phyloP scores from a whole-genome alignment of 1,140 invertebrate genomes.

The Drosophila tsacasi region DNA sequence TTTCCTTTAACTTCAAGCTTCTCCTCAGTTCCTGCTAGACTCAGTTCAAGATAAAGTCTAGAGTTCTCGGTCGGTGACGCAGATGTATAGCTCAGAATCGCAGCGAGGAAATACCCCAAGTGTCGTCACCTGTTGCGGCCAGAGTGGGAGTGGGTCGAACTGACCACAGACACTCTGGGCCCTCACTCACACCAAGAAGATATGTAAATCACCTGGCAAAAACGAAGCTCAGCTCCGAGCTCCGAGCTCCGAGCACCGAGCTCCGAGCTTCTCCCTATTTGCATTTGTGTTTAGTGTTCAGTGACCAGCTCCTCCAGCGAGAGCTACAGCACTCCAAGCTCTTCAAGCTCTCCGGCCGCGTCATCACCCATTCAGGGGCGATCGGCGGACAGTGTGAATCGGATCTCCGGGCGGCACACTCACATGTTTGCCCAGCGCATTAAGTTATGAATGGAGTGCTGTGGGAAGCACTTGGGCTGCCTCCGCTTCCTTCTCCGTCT shows the following conservation, averaged over 20 bases:
- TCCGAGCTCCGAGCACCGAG: neutral
- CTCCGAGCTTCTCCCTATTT: constrained; percentile 16
- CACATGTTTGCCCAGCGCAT: constrained; percentile 38
- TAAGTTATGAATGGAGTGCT: constrained; percentile 41
- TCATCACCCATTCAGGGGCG: constrained; percentile 33
- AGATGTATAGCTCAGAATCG: neutral
- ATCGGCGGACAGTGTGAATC: neutral
- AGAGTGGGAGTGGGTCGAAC: constrained; percentile 39
- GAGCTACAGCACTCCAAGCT: neutral
- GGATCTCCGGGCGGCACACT: constrained; percentile 26
- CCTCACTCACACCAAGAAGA: neutral
- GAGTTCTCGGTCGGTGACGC: neutral
- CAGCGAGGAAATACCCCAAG: constrained; percentile 21
- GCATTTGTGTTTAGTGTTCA: constrained; percentile 27
- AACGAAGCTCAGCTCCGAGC: neutral
- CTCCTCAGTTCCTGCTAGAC: too few relatives aligned
- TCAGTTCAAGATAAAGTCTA: neutral
- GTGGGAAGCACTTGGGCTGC: constrained; percentile 44
- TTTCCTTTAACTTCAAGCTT: neutral
- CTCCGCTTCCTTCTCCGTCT: too few relatives aligned
- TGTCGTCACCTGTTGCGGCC: constrained; percentile 3
- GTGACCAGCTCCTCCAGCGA: constrained; percentile 9
- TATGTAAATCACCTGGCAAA: constrained; percentile 34
- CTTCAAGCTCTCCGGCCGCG: constrained; percentile 12
- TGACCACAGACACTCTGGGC: constrained; percentile 63